Percentiles rank a stretch among this genome's conserved stretches.
phyloP scores from a whole-genome alignment of 2,888 invertebrate species.

The Prosapia bicincta region DNA sequence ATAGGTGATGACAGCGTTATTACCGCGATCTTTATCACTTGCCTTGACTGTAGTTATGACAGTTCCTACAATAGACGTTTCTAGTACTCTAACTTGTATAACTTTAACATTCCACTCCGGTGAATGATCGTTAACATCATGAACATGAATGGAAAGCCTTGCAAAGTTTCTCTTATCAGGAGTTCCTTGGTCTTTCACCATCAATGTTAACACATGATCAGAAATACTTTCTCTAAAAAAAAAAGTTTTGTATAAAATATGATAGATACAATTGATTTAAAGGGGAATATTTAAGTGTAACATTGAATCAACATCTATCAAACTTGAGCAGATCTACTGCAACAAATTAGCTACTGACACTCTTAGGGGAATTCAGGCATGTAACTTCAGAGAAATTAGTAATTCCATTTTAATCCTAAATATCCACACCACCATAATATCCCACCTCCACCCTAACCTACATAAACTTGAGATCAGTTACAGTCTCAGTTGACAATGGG shows the following conservation, averaged over 20 bases:
- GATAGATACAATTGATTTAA: no score
- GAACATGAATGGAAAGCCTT: constrained; percentile 71
- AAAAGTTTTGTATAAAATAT: not conserved
- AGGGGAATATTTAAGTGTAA: no score
- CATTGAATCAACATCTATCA: no score
- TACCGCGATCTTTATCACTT: constrained; percentile 76
- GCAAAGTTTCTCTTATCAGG: constrained; percentile 81
- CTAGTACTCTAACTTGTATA: constrained; percentile 72
- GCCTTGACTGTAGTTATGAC: constrained; percentile 70
- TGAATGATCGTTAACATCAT: constrained; percentile 85
- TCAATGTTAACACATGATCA: constrained; percentile 78
- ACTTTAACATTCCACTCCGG: constrained; percentile 81
- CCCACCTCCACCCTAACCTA: no score
- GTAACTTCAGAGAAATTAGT: no score
- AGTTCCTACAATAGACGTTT: constrained; percentile 68
- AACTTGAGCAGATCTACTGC: no score
- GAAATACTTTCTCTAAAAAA: constrained; percentile 63
- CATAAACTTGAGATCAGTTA: no score
- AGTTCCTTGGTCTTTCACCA: constrained; percentile 85
- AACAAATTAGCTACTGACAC: no score
- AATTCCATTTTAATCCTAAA: no score
- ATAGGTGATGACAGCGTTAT: constrained; percentile 75
- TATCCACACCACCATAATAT: no score
- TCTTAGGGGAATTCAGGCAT: no score
- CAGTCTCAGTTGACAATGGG: no score